Percentiles rank a stretch among this genome's conserved stretches.
phyloP scores from a whole-genome alignment of 2,888 invertebrate genomes.

The Drosophila fungiperda region DNA sequence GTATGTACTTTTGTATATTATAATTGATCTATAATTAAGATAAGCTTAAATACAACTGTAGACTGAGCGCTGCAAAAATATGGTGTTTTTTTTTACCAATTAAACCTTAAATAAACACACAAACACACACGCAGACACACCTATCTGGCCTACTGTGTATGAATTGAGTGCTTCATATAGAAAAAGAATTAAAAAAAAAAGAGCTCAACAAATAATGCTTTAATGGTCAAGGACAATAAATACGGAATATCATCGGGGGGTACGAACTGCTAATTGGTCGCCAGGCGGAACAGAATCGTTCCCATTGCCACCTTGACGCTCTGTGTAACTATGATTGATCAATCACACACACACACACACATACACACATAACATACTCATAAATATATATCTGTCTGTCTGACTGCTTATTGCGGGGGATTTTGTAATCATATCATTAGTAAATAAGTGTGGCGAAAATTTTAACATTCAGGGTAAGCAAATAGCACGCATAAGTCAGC shows the following conservation, averaged over 20 bases:
- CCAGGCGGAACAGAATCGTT: slow-evolving; percentile 41
- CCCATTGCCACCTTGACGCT: slow-evolving; percentile 29
- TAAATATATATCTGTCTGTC: background rate
- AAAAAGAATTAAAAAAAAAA: slow-evolving; percentile 22
- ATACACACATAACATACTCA: background rate
- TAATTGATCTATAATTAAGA: slow-evolving; percentile 79
- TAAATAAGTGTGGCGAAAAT: slow-evolving; percentile 50
- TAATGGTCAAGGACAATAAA: slow-evolving; percentile 44
- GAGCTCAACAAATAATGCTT: slow-evolving; percentile 21
- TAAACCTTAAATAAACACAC: slow-evolving; percentile 40
- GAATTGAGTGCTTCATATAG: slow-evolving; percentile 26
- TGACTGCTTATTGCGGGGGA: slow-evolving; percentile 11
- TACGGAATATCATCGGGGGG: slow-evolving; percentile 24
- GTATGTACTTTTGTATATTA: slow-evolving; percentile 50
- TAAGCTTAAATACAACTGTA: slow-evolving; percentile 69
- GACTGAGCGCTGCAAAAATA: slow-evolving; percentile 36
- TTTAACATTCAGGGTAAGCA: slow-evolving; percentile 21
- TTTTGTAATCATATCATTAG: slow-evolving; percentile 44
- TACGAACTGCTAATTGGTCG: slow-evolving; percentile 37
- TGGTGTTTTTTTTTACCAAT: slow-evolving; percentile 59
- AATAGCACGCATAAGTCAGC: slow-evolving; percentile 26
- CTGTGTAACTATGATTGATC: slow-evolving; percentile 47
- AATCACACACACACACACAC: slow-evolving; percentile 38
- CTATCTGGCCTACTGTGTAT: background rate
- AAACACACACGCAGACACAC: slow-evolving; percentile 12